Conservation (phyloP, 2,797 vertebrate genomes). For the Catharus ustulatus region DNA sequence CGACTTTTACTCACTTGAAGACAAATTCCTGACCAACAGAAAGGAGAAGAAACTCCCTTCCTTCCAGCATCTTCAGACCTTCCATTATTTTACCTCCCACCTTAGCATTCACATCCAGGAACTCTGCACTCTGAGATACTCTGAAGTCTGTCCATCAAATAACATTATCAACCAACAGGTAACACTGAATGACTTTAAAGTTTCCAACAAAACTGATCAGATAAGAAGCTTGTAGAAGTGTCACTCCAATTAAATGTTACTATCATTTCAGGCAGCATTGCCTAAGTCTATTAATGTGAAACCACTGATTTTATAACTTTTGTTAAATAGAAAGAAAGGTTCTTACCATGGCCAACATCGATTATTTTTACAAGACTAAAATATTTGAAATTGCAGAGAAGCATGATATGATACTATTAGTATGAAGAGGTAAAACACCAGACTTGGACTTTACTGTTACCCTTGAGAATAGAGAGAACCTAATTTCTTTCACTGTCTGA, state of each 20-base stretch:
- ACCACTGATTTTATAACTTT: not conserved
- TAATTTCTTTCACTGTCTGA: not conserved
- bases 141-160: not conserved
- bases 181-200: not conserved
- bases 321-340: not conserved
- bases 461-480: not conserved
- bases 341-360: accelerated
- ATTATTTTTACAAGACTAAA: not conserved
- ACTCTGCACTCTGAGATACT: not conserved
- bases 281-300: not conserved
- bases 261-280: not conserved
- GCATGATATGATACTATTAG: not conserved
- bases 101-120: not conserved
- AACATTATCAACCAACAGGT: not conserved
- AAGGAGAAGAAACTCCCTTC: not conserved
- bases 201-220: not conserved
- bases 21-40: not conserved
- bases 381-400: not conserved
- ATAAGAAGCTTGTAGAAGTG: not conserved
- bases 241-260: not conserved
- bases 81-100: not conserved
- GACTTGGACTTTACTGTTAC: not conserved
- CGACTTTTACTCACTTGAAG: not conserved
- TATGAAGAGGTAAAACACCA: not conserved
- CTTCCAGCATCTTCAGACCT: not conserved